Evolutionary conservation across 2,797 vertebrate species (phyloP), one percentile per base, ranked within the genome.

Genomic region (Hippopotamyrus pictus): DNA sequence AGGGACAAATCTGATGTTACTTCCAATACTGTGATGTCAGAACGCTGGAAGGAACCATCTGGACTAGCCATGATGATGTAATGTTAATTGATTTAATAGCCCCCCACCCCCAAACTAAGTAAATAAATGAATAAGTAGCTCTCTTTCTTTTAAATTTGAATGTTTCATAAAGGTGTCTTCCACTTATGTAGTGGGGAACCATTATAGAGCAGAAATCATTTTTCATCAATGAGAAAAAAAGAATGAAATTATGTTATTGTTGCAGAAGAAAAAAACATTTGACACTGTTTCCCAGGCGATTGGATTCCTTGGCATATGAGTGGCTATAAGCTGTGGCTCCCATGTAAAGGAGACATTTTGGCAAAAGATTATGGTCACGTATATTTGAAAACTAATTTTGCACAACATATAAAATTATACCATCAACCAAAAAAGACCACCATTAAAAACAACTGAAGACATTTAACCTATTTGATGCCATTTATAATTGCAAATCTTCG

Each of bases 1-100:
- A 90, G 76, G 87, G 73, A 90, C 88, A n/a, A 88, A 89, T 93
- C 91, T 93, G 89, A 91, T 94, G 92, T 89, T 88, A 79, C 51
- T 79, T 91, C 88, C 9, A 88, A 90, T 84, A 87, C 88, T 83
- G 79, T 88, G 89, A 86, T 91, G 91, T 89, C 88, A 92, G 93
- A 92, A 90, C 91, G 92, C 92, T 86, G 44, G 5, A 85, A 50
- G n/a, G 82, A 50, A 85, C 44, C 22, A 85, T 51, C 82, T 85
- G 82, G 22, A 29, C 82, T 25, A 51, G 48, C 46, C 25, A 29
- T 51, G 51, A 6, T 85, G 3, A 82, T 44, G 41, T 82, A 46
- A 44, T 44, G 41, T 29, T 51, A 85, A 85, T 85, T 50, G 48
- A 51, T 85, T 85, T 25, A 29, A 46, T 83, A n/a, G 17, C 25